Percentiles rank a stretch among this genome's conserved stretches.
These are phyloP conservation scores for Collichthys lucidus DNA, from an alignment of 2,113 vertebrate genomes.

Conservation along the genomic window DNA sequence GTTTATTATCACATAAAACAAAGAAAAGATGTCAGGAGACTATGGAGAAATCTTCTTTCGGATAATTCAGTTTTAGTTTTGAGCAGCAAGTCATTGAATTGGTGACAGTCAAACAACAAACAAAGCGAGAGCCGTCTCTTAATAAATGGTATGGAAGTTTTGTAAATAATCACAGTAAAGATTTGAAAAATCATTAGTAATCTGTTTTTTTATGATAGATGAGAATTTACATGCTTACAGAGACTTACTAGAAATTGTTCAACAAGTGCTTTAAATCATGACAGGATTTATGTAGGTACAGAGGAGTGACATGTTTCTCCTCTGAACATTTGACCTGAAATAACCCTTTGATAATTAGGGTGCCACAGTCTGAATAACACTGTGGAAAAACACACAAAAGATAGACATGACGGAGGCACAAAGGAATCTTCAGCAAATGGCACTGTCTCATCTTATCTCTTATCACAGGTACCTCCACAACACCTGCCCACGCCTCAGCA, in stretches of 20 bases:
- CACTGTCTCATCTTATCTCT: conserved; percentile 22
- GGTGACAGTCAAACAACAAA: not conserved
- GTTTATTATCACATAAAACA: not conserved
- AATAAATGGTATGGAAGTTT: not conserved
- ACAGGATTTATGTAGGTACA: not conserved
- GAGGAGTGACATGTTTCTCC: not conserved
- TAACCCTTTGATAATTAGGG: conserved; percentile 1
- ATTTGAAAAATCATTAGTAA: not conserved
- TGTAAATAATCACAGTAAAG: not conserved
- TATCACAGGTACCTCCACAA: conserved; percentile 49
- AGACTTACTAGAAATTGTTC: not conserved
- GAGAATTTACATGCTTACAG: not conserved
- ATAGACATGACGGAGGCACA: not conserved
- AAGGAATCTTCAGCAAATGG: not conserved
- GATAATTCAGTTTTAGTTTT: not conserved
- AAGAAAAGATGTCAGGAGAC: too few relatives aligned
- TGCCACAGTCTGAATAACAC: not conserved
- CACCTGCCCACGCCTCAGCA: conserved; percentile 33
- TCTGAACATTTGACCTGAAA: not conserved
- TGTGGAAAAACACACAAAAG: conserved; percentile 8
- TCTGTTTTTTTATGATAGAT: not conserved
- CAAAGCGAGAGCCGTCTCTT: not conserved
- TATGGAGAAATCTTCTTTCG: not conserved
- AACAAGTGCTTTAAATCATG: not conserved
- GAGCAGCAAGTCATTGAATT: not conserved